Evolutionary conservation across 2,888 invertebrate species (phyloP), one percentile per base, ranked within the genome.

Genomic region (Atrina japonica): DNA sequence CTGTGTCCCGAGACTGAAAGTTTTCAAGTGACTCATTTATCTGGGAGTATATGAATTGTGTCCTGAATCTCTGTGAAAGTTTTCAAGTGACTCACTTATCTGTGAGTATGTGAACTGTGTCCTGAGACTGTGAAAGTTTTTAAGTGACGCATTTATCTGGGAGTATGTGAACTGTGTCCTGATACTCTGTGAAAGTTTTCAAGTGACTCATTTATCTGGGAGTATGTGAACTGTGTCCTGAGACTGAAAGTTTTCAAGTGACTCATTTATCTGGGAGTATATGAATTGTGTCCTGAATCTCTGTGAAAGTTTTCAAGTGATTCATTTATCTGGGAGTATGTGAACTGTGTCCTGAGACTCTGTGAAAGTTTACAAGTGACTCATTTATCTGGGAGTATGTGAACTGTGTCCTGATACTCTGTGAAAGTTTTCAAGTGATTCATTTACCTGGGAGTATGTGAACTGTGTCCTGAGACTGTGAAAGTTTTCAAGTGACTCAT

Each of bases 241-340:
- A 25, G 65, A 68, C 58, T 16, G 81, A 80, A 0, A 84, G 81
- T 50, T 75, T 73, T 30, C 73, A n/a, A n/a, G n/a, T n/a, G n/a
- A 11, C 9, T 6, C 9, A 53, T 47, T 6, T 50, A 83, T 83
- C 81, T 72, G 82, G 78, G 23, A 56, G 55, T 29, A 84, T 67
- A 7, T 53, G 40, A 1, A 67, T 73, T 21, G 60, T 55, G 2
- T 41, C 52, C 14, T 66, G 63, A 25, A 61, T 66, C 58, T 83
- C 83, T 16, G 81, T 81, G 0, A 84, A 81, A 47, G 75, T 73
- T 30, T 73, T 63, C 2, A 25, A 56, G 58, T 83, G 83, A 11
- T 9, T 6, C 9, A 53, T 47, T 6, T 50, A 83, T 83, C 81
- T 72, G 82, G 78, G 23, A 56, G 55, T 29, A 84, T 67, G 6